Percentiles rank a stretch among this genome's conserved stretches.
Evolutionary conservation across 2,113 vertebrate genomes (phyloP).

Genomic region (Machaerirhynchus nigripectus): DNA sequence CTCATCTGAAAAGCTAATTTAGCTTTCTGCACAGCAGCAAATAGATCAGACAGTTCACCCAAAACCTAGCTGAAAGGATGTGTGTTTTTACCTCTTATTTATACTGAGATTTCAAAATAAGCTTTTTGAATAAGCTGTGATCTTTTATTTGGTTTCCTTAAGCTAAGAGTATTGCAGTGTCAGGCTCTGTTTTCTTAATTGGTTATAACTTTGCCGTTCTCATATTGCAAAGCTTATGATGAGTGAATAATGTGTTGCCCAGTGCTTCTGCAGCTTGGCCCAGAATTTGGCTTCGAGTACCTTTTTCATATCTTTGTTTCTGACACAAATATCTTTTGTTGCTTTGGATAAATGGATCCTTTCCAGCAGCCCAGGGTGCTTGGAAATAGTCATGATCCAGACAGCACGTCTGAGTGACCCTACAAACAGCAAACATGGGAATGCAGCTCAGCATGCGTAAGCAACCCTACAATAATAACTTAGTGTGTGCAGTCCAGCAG

Average conservation of each 20-base stretch:
- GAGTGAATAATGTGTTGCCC: slow-evolving; percentile 29
- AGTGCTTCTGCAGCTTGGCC: background rate
- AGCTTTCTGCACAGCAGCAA: background rate
- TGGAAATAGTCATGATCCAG: slow-evolving; percentile 56
- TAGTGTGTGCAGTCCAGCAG: background rate
- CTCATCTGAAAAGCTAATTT: slow-evolving; percentile 23
- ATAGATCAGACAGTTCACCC: background rate
- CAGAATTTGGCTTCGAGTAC: background rate
- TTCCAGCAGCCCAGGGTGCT: slow-evolving; percentile 40
- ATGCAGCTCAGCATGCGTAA: slow-evolving; percentile 40
- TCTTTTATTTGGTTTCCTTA: slow-evolving; percentile 55
- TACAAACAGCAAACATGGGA: slow-evolving; percentile 28
- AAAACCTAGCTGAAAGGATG: slow-evolving; percentile 8
- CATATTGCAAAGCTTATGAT: slow-evolving; percentile 12
- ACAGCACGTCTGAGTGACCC: slow-evolving; percentile 46
- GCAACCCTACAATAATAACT: slow-evolving; percentile 37
- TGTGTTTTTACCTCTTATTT: slow-evolving; percentile 19
- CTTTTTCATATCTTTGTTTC: slow-evolving; percentile 37
- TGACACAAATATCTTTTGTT: slow-evolving; percentile 33
- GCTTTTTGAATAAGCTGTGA: slow-evolving; percentile 39
- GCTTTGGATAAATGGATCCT: slow-evolving; percentile 48
- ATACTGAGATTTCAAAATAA: slow-evolving; percentile 41
- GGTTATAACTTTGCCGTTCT: slow-evolving; percentile 15
- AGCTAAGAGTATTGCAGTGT: slow-evolving; percentile 49
- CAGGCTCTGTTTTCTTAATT: slow-evolving; percentile 51